phyloP scores from a whole-genome alignment of 2,113 vertebrate species.

The Pterocles gutturalis region DNA sequence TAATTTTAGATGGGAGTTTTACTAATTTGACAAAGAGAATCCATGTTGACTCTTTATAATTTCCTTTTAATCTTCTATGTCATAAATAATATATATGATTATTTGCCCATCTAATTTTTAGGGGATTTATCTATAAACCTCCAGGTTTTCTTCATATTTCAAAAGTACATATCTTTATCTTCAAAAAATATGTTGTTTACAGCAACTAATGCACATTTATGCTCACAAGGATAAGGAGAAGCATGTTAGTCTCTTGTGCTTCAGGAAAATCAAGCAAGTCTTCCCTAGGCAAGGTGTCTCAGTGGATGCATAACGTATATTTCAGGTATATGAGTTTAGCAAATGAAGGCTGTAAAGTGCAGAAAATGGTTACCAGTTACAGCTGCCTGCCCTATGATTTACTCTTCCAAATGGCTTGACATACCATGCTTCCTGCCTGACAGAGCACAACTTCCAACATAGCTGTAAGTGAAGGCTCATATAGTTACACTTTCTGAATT shows the following conservation, averaged over 20 bases:
- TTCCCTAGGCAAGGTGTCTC: neutral
- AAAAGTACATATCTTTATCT: neutral
- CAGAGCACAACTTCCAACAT: neutral
- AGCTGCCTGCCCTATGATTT: neutral
- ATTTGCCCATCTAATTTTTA: neutral
- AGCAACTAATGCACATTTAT: neutral
- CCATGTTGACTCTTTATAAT: neutral
- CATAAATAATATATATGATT: neutral
- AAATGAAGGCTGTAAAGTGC: neutral
- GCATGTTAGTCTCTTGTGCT: neutral
- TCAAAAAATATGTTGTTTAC: neutral
- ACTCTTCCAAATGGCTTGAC: neutral
- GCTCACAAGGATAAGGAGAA: neutral
- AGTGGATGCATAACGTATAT: neutral
- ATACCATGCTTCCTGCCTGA: neutral
- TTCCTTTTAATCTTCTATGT: neutral
- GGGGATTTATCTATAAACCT: neutral
- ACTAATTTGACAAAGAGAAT: neutral
- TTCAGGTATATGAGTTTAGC: neutral
- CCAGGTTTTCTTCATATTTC: accelerated
- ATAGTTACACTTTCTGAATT: neutral
- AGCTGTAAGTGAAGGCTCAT: neutral
- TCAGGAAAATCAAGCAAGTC: neutral
- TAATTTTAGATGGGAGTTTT: neutral
- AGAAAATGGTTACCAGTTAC: neutral